Percentiles rank a stretch among this genome's conserved stretches.
These are phyloP conservation scores for Microtus montanus DNA, from an alignment of 2,113 vertebrate genomes.

Conservation along the genomic window DNA sequence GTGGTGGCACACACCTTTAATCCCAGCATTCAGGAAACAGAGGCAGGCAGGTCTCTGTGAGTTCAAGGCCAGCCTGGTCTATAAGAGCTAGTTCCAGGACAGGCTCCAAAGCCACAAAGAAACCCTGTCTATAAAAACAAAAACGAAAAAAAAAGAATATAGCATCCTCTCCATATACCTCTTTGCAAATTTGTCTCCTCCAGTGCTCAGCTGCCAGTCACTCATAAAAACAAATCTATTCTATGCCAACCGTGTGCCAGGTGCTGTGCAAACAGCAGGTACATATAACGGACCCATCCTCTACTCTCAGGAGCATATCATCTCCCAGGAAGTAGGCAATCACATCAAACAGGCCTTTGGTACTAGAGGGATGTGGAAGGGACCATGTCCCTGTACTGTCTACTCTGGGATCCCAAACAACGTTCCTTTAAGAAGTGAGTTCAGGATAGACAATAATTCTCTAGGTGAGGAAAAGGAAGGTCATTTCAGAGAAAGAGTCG, in stretches of 20 bases:
- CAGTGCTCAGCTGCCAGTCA: constrained; percentile 10
- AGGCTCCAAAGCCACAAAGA: too few relatives aligned
- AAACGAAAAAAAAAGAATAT: not conserved
- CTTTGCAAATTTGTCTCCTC: constrained; percentile 21
- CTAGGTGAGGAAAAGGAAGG: not conserved
- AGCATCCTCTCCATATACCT: not conserved
- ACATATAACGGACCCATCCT: not conserved
- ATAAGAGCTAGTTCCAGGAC: too few relatives aligned
- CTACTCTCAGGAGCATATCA: not conserved
- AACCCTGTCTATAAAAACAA: too few relatives aligned
- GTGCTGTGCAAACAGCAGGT: not conserved
- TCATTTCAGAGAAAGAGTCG: not conserved
- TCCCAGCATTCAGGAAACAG: too few relatives aligned
- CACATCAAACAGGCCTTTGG: not conserved
- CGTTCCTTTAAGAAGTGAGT: constrained; percentile 1
- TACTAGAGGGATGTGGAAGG: not conserved
- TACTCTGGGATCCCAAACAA: not conserved
- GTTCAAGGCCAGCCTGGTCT: too few relatives aligned
- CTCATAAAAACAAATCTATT: constrained; percentile 53
- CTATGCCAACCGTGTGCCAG: constrained; percentile 9
- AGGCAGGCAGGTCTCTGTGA: too few relatives aligned
- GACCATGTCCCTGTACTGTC: not conserved
- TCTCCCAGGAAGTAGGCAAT: not conserved
- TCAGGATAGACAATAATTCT: not conserved
- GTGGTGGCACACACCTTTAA: too few relatives aligned